Percentiles rank a stretch among this genome's conserved stretches.
These are phyloP conservation scores for Coreius guichenoti DNA, from an alignment of 2,797 vertebrate genomes.

Conservation along the genomic window DNA sequence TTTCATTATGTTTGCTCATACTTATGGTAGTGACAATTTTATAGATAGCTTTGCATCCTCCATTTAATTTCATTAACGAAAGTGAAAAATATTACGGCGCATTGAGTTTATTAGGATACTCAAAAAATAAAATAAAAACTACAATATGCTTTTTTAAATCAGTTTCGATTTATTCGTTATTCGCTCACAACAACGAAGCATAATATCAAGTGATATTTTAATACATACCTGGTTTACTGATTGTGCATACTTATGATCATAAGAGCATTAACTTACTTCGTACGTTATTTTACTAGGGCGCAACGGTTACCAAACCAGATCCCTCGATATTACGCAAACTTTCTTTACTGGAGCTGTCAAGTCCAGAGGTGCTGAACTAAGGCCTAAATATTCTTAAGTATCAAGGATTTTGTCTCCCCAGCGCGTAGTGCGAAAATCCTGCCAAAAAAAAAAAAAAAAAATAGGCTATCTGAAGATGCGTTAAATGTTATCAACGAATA, in stretches of 20 bases:
- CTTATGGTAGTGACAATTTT: neutral
- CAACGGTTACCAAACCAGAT: neutral
- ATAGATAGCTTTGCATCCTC: neutral
- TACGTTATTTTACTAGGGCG: neutral
- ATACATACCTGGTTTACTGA: neutral
- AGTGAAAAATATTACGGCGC: neutral
- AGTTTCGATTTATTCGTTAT: neutral
- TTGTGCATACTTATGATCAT: neutral
- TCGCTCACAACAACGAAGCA: neutral
- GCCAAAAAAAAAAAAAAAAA: neutral
- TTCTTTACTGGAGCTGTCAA: neutral
- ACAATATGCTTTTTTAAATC: neutral
- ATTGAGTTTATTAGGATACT: neutral
- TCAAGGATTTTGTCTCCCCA: neutral
- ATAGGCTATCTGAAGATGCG: neutral
- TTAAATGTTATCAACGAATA: neutral
- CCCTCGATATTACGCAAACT: neutral
- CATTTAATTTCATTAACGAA: slow-evolving; percentile 21
- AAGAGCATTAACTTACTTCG: neutral
- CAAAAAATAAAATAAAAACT: neutral
- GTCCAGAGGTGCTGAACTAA: neutral
- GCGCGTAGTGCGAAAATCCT: neutral
- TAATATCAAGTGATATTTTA: neutral
- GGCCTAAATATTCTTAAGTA: neutral
- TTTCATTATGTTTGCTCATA: neutral